Evolutionary conservation across 2,888 invertebrate species (phyloP).

Genomic region (Meiosimyza decipiens): DNA sequence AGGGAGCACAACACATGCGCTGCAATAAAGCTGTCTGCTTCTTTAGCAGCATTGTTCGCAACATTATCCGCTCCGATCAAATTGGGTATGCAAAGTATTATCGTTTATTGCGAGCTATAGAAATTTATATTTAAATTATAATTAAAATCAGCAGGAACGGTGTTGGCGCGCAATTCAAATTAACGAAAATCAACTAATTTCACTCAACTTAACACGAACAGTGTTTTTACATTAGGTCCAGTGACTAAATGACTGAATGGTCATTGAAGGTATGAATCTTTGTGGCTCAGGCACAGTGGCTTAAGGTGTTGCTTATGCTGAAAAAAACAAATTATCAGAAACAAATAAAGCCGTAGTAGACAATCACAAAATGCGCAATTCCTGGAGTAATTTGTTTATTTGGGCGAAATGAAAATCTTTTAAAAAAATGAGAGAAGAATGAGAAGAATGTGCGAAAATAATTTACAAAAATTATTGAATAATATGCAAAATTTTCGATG

Average conservation of each 20-base stretch:
- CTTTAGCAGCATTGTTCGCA: not conserved
- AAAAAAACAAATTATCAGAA: too few species aligned
- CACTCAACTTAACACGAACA: constrained; percentile 52
- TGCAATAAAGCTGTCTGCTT: constrained; percentile 24
- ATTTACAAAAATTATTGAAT: too few species aligned
- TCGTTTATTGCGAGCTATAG: not conserved
- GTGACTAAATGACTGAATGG: not conserved
- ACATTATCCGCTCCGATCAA: not conserved
- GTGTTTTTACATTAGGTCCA: constrained; percentile 58
- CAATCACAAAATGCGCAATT: too few species aligned
- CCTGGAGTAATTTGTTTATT: too few species aligned
- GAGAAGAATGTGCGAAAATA: too few species aligned
- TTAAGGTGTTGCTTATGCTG: too few species aligned
- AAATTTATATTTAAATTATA: constrained; percentile 15
- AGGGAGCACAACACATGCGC: not conserved
- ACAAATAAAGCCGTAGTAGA: too few species aligned
- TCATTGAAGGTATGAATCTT: too few species aligned
- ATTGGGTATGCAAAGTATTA: not conserved
- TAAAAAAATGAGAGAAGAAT: too few species aligned
- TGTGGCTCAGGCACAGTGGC: too few species aligned
- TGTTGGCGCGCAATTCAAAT: constrained; percentile 28
- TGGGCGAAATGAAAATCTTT: too few species aligned
- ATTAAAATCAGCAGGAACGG: constrained; percentile 19
- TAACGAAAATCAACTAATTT: constrained; percentile 49
- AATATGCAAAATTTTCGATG: too few species aligned